Conservation (phyloP, 2,113 vertebrate species). For the Coptodon rendalli region DNA sequence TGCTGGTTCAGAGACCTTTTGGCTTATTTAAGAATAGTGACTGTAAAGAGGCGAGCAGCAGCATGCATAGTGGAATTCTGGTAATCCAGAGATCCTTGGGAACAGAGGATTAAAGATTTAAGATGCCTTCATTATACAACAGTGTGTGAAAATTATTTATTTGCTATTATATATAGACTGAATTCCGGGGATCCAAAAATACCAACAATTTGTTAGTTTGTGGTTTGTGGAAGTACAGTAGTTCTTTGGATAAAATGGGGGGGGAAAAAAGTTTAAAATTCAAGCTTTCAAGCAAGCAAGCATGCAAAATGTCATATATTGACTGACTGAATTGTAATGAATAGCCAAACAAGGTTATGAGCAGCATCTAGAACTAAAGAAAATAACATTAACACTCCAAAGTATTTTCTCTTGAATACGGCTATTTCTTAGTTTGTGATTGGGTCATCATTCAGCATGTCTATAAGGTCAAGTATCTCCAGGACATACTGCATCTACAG, state of each 20-base stretch:
- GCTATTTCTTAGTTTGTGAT: background rate
- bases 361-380: background rate
- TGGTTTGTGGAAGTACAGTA: background rate
- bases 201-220: background rate
- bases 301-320: background rate
- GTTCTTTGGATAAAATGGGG: background rate
- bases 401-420: background rate
- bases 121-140: background rate
- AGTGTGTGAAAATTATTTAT: background rate
- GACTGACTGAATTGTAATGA: background rate
- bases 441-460: background rate
- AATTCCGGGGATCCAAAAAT: background rate
- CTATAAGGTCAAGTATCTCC: background rate
- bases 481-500: background rate
- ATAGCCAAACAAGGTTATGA: background rate
- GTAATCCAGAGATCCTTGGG: background rate
- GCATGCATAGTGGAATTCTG: background rate
- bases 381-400: background rate
- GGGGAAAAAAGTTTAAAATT: background rate
- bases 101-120: background rate
- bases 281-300: background rate
- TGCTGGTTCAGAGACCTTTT: background rate
- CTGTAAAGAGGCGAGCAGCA: background rate
- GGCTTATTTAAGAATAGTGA: background rate
- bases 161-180: background rate